Percentiles rank a stretch among this genome's conserved stretches.
Evolutionary conservation across 2,888 invertebrate genomes (phyloP).

Genomic region (Cacoxenus indagator): DNA sequence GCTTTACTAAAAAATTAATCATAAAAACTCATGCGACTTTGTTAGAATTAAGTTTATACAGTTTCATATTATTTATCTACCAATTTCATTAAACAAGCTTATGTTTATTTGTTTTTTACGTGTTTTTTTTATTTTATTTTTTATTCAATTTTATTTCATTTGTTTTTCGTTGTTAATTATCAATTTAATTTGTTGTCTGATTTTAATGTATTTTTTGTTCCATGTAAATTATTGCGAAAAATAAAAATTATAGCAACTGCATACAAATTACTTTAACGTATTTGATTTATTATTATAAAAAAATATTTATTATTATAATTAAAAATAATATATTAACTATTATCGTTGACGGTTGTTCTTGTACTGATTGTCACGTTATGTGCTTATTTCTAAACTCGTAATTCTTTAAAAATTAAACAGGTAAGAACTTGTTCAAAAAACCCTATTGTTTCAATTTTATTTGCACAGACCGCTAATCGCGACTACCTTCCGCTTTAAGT

Average conservation of each 20-base stretch:
- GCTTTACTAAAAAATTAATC: slow-evolving; percentile 71
- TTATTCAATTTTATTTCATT: background rate
- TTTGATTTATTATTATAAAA: background rate
- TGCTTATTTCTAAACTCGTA: too few relatives aligned
- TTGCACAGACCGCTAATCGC: background rate
- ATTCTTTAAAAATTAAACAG: too few relatives aligned
- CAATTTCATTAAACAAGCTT: slow-evolving; percentile 36
- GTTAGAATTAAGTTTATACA: slow-evolving; percentile 41
- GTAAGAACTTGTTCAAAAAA: too few relatives aligned
- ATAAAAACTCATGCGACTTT: slow-evolving; percentile 70
- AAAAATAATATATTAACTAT: too few relatives aligned
- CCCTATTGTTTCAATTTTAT: background rate
- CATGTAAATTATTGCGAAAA: slow-evolving; percentile 55
- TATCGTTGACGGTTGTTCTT: too few relatives aligned
- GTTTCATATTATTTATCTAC: slow-evolving; percentile 41
- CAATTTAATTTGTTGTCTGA: slow-evolving; percentile 17
- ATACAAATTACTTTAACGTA: slow-evolving; percentile 29
- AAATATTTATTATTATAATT: background rate
- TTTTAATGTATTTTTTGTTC: slow-evolving; percentile 55
- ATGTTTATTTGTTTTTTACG: slow-evolving; percentile 48
- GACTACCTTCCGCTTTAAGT: slow-evolving; percentile 47
- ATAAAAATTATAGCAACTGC: slow-evolving; percentile 55
- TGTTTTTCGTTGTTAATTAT: slow-evolving; percentile 11
- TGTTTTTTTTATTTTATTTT: slow-evolving; percentile 28
- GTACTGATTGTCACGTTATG: too few relatives aligned